Evolutionary conservation across 2,113 vertebrate species (phyloP).

Genomic region (Ailuropoda melanoleuca): DNA sequence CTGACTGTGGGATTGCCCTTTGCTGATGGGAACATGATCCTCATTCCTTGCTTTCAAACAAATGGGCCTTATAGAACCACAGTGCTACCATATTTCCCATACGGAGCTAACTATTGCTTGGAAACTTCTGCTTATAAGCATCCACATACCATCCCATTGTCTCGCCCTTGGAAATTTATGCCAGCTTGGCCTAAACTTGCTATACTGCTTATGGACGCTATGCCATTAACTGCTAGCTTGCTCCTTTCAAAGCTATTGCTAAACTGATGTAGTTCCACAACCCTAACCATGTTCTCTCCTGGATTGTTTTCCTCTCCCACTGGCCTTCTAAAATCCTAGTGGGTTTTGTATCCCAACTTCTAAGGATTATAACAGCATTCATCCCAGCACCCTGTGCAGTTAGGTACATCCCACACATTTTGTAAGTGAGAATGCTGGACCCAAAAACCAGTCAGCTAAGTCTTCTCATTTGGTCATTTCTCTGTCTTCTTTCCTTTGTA

Average conservation of each 20-base stretch:
- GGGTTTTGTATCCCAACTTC: background rate
- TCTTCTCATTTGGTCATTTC: background rate
- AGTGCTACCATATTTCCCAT: background rate
- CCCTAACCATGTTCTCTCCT: background rate
- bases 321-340: background rate
- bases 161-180: background rate
- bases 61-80: background rate
- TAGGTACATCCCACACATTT: background rate
- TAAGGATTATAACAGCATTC: background rate
- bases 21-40: background rate
- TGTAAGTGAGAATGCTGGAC: constrained; percentile 6
- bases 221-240: background rate
- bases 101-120: background rate
- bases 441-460: background rate
- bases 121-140: background rate
- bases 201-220: background rate
- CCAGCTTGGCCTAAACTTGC: background rate
- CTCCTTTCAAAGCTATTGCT: background rate
- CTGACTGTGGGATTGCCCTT: background rate
- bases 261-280: background rate
- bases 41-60: background rate
- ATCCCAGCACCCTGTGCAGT: background rate
- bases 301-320: background rate
- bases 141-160: background rate
- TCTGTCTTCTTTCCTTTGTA: background rate